These are phyloP conservation scores for Callocephalon fimbriatum DNA, from an alignment of 2,113 vertebrate species.

Conservation along the genomic window DNA sequence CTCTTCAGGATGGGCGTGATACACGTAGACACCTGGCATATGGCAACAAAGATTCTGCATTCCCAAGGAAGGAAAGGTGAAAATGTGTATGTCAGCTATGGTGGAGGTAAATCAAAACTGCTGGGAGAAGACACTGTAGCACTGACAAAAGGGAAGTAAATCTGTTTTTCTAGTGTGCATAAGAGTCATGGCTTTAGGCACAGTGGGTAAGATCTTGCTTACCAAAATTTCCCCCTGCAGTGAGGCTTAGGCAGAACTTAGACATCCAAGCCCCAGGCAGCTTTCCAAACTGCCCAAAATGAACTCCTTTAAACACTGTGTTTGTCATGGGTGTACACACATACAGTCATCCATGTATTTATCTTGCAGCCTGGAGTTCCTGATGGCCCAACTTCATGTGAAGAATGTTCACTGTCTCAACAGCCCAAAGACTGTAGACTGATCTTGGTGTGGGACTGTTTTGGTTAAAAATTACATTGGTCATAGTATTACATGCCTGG, in stretches of 20 bases:
- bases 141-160: background rate
- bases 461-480: background rate
- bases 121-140: background rate
- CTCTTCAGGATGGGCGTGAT: background rate
- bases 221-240: background rate
- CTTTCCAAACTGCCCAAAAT: background rate
- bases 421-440: background rate
- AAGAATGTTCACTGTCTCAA: background rate
- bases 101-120: background rate
- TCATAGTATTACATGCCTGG: background rate
- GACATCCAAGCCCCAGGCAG: background rate
- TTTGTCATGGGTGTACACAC: background rate
- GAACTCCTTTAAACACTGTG: background rate
- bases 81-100: background rate
- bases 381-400: background rate
- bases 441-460: background rate
- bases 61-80: background rate
- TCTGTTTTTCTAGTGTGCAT: background rate
- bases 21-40: background rate
- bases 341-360: accelerated
- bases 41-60: conserved; percentile 6
- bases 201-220: background rate
- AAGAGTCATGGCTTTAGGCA: background rate
- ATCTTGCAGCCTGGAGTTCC: background rate
- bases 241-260: background rate